Evolutionary conservation across 2,113 vertebrate genomes (phyloP).

Genomic region (Suncus etruscus): DNA sequence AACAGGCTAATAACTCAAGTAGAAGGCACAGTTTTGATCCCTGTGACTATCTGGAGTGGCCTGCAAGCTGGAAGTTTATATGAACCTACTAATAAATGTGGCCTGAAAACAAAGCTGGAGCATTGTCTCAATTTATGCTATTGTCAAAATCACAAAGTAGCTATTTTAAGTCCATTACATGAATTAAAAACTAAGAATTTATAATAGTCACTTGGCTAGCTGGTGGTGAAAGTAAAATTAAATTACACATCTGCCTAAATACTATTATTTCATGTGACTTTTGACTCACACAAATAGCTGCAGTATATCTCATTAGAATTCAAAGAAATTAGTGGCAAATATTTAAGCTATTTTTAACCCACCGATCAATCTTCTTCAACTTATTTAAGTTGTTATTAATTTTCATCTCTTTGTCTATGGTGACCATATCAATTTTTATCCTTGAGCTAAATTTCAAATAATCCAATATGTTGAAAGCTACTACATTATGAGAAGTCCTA

Average conservation of each 20-base stretch:
- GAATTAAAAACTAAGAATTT: constrained; percentile 14
- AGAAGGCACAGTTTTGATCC: too few relatives aligned
- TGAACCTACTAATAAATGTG: too few relatives aligned
- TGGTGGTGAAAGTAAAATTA: constrained; percentile 40
- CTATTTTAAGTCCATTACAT: background rate
- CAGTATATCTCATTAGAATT: background rate
- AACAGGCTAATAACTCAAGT: too few relatives aligned
- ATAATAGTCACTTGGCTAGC: background rate
- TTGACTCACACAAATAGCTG: background rate
- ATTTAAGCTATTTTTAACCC: background rate
- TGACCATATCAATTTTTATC: background rate
- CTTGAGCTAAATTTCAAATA: constrained; percentile 19
- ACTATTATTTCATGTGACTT: background rate
- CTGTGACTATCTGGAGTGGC: too few relatives aligned
- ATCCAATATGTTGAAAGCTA: background rate
- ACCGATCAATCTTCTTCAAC: background rate
- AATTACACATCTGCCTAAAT: constrained; percentile 21
- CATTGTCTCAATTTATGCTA: background rate
- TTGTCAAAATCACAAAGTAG: background rate
- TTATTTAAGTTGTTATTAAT: background rate
- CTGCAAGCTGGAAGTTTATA: too few relatives aligned
- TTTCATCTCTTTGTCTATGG: constrained; percentile 31
- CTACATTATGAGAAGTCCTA: background rate
- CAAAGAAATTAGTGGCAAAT: background rate
- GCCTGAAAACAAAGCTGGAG: background rate